phyloP scores from a whole-genome alignment of 2,797 vertebrate genomes.

The Sus cebifrons region DNA sequence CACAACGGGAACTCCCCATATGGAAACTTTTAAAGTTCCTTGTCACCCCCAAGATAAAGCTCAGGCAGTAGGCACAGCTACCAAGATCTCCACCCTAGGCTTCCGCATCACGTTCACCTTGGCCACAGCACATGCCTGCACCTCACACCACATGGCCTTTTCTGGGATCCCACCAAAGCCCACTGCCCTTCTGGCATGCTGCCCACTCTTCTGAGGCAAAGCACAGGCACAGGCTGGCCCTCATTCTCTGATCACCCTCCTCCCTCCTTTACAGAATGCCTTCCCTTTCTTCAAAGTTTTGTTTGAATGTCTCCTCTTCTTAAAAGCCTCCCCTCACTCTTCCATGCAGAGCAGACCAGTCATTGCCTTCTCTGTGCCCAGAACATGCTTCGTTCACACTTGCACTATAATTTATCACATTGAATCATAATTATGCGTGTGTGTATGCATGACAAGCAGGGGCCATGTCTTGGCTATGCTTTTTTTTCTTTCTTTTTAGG shows the following conservation, averaged over 20 bases:
- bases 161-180: rapidly evolving
- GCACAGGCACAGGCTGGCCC: background rate
- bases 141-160: background rate
- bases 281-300: background rate
- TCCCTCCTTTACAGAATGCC: background rate
- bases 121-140: rapidly evolving
- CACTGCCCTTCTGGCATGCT: background rate
- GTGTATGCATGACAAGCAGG: background rate
- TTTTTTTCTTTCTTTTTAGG: background rate
- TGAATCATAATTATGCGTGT: slow-evolving; percentile 11
- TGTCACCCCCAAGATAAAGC: background rate
- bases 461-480: background rate
- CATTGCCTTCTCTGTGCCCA: slow-evolving; percentile 11
- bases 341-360: slow-evolving; percentile 30
- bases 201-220: background rate
- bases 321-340: slow-evolving; percentile 13
- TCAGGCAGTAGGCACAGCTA: background rate
- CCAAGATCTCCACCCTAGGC: background rate
- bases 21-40: background rate
- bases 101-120: rapidly evolving
- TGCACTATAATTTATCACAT: background rate
- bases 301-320: slow-evolving; percentile 37
- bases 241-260: background rate
- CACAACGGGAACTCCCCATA: no score
- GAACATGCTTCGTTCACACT: slow-evolving; percentile 19